Conservation (phyloP, 2,113 vertebrate genomes). For the Urocynchramus pylzowi region DNA sequence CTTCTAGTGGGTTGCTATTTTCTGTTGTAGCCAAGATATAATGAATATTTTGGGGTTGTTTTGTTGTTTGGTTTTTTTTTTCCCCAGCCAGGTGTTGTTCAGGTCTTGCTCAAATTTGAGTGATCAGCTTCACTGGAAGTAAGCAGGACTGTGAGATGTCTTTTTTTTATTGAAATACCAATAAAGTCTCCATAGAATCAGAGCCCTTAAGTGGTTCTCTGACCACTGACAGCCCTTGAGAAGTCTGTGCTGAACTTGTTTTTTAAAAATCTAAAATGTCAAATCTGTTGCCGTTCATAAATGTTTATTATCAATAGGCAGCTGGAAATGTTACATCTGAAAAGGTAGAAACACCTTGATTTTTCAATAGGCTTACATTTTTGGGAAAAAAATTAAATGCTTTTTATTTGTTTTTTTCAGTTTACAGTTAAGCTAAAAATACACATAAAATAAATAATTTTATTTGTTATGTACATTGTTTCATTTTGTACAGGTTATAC, state of each 20-base stretch:
- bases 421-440: conserved; percentile 77
- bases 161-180: not conserved
- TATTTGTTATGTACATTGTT: conserved; percentile 69
- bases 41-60: not conserved
- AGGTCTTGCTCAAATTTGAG: not conserved
- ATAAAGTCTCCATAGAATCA: rapidly evolving
- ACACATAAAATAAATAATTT: conserved; percentile 77
- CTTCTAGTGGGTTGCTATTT: not conserved
- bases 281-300: conserved; percentile 46
- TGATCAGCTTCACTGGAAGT: not conserved
- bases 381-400: conserved; percentile 56
- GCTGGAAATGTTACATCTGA: conserved; percentile 71
- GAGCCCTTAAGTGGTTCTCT: not conserved
- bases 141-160: not conserved
- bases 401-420: conserved; percentile 58
- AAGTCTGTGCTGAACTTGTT: not conserved
- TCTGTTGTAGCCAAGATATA: not conserved
- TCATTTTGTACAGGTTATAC: conserved; percentile 48
- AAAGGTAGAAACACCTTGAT: conserved; percentile 73
- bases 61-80: not conserved
- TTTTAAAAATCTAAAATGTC: not conserved
- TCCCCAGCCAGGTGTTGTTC: not conserved
- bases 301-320: conserved; percentile 73
- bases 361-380: conserved; percentile 67
- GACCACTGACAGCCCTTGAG: not conserved